Conservation (phyloP, 2,888 invertebrate species). For the Diplazon laetatorius region DNA sequence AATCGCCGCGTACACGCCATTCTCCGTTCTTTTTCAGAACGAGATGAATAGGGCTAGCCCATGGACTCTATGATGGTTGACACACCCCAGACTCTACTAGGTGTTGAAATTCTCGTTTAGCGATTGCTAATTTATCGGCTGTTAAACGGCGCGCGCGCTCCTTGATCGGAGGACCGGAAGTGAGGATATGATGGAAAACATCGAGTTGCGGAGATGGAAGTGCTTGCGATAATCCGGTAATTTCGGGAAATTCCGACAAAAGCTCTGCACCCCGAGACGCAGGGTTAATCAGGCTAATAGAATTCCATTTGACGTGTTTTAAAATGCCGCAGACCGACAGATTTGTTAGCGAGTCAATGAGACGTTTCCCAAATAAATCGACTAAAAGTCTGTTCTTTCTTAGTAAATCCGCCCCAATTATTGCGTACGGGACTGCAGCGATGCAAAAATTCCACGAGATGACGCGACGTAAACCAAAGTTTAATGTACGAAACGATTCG, state of each 20-base stretch:
- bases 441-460: slow-evolving; percentile 62
- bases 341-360: slow-evolving; percentile 27
- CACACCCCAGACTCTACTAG: slow-evolving; percentile 78
- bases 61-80: slow-evolving; percentile 77
- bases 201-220: not conserved
- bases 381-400: slow-evolving; percentile 22
- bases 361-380: slow-evolving; percentile 5
- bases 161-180: slow-evolving; percentile 74
- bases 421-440: slow-evolving; percentile 56
- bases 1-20: no score
- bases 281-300: slow-evolving; percentile 1
- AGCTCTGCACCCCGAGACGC: not conserved
- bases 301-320: not conserved
- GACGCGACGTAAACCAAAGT: slow-evolving; percentile 57
- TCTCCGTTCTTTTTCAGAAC: slow-evolving; percentile 63
- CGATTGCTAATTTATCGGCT: slow-evolving; percentile 71
- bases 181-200: slow-evolving; percentile 72
- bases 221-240: not conserved
- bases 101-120: slow-evolving; percentile 72
- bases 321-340: not conserved
- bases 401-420: slow-evolving; percentile 62
- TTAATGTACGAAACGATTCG: slow-evolving; percentile 29
- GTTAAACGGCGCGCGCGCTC: slow-evolving; percentile 73
- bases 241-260: not conserved
- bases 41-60: slow-evolving; percentile 77